Percentiles rank a stretch among this genome's conserved stretches.
These are phyloP conservation scores for Xylota segnis DNA, from an alignment of 2,888 invertebrate genomes.

Conservation along the genomic window DNA sequence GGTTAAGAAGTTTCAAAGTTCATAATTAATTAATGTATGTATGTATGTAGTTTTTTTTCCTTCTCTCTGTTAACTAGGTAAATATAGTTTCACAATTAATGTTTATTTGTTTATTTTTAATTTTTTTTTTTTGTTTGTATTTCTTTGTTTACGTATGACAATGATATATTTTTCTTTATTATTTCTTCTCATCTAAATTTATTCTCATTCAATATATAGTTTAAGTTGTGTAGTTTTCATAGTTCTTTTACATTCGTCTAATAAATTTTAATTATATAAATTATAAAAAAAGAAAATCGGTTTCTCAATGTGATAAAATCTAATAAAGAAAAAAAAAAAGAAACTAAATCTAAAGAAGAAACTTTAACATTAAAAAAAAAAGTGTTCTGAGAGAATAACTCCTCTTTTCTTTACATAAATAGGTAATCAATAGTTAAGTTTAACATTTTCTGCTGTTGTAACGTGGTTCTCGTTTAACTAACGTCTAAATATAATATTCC, in stretches of 20 bases:
- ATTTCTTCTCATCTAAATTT: conserved; percentile 12
- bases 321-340: conserved; percentile 41
- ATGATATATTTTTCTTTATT: conserved; percentile 9
- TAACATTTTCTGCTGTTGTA: conserved; percentile 69
- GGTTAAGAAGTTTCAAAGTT: conserved; percentile 26
- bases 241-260: conserved; percentile 66
- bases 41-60: conserved; percentile 18
- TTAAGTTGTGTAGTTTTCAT: conserved; percentile 29
- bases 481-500: conserved; percentile 66
- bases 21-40: conserved; percentile 14
- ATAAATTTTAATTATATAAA: conserved; percentile 43
- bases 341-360: conserved; percentile 39
- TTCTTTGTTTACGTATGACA: conserved; percentile 28
- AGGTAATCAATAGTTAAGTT: conserved; percentile 71
- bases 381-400: conserved; percentile 50
- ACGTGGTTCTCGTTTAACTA: conserved; percentile 59
- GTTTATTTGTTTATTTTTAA: neutral
- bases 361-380: conserved; percentile 62
- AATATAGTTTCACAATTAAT: conserved; percentile 30
- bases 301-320: conserved; percentile 50
- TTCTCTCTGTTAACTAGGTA: conserved; percentile 38
- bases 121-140: conserved; percentile 25
- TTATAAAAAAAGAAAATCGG: conserved; percentile 51
- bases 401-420: conserved; percentile 63
- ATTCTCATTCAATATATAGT: conserved; percentile 35